Conservation (phyloP, 2,888 invertebrate species). For the Agrochola lychnidis region DNA sequence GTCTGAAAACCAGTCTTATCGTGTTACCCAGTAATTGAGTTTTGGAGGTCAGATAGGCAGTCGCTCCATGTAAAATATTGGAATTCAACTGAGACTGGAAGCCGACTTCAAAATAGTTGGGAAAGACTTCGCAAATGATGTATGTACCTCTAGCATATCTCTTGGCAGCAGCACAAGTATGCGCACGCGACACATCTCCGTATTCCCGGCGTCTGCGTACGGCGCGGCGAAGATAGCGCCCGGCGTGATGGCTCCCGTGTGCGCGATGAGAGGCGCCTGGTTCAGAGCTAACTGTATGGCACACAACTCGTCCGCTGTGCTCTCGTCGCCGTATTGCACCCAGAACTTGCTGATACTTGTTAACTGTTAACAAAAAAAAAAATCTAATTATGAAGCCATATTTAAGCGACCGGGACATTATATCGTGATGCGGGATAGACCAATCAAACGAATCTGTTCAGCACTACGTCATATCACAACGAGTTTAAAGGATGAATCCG, state of each 20-base stretch:
- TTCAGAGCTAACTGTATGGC: slow-evolving; percentile 68
- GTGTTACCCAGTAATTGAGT: neutral
- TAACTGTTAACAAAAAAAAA: slow-evolving; percentile 84
- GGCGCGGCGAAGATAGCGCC: slow-evolving; percentile 91
- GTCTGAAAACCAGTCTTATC: neutral
- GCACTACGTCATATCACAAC: neutral
- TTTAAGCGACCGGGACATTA: too few relatives aligned
- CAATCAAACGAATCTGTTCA: neutral
- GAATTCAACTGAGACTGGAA: neutral
- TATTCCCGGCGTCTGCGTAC: slow-evolving; percentile 78
- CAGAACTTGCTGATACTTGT: slow-evolving; percentile 93
- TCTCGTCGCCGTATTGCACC: slow-evolving; percentile 90
- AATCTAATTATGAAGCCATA: neutral
- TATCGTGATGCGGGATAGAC: neutral
- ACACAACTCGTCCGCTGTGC: slow-evolving; percentile 75
- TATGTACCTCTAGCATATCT: slow-evolving; percentile 81
- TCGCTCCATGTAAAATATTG: neutral
- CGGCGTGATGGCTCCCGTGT: slow-evolving; percentile 71
- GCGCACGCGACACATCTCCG: slow-evolving; percentile 88
- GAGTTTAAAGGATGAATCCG: neutral
- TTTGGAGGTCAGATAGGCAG: neutral
- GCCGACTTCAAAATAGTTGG: neutral
- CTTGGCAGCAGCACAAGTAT: slow-evolving; percentile 81
- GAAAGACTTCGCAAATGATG: neutral
- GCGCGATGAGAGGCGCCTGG: slow-evolving; percentile 70